Evolutionary conservation across 2,888 invertebrate species (phyloP).

Genomic region (Leptopterna dolabrata): DNA sequence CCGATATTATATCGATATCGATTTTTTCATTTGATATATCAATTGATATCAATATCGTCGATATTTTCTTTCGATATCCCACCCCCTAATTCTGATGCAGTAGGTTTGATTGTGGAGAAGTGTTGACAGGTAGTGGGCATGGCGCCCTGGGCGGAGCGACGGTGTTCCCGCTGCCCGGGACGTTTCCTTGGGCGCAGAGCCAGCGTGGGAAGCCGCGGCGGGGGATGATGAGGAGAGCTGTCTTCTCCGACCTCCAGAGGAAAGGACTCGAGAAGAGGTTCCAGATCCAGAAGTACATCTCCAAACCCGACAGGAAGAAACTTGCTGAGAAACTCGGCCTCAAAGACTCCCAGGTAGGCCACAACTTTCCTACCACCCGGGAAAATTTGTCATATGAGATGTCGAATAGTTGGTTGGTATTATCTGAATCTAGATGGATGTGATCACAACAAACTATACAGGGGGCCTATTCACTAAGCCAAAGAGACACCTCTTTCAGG

Average conservation of each 20-base stretch:
- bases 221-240: constrained; percentile 97
- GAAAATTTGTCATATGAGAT: not conserved
- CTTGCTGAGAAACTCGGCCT: constrained; percentile 94
- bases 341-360: constrained; percentile 94
- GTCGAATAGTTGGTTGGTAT: not conserved
- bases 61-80: too few species aligned
- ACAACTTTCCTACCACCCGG: too few species aligned
- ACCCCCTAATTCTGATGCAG: too few species aligned
- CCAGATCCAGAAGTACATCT: constrained; percentile 97
- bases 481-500: too few species aligned
- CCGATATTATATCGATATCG: too few species aligned
- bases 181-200: constrained; percentile 92
- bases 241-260: constrained; percentile 95
- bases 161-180: constrained; percentile 68
- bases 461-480: too few species aligned
- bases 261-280: constrained; percentile 96
- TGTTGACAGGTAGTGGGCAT: constrained; percentile 62
- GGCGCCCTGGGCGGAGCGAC: constrained; percentile 66
- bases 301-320: constrained; percentile 97
- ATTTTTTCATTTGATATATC: too few species aligned
- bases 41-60: too few species aligned
- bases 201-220: constrained; percentile 92
- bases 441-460: too few species aligned
- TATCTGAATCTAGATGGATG: too few species aligned
- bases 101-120: constrained; percentile 21